Evolutionary conservation across 2,113 vertebrate species (phyloP).

Genomic region (Balaeniceps rex): DNA sequence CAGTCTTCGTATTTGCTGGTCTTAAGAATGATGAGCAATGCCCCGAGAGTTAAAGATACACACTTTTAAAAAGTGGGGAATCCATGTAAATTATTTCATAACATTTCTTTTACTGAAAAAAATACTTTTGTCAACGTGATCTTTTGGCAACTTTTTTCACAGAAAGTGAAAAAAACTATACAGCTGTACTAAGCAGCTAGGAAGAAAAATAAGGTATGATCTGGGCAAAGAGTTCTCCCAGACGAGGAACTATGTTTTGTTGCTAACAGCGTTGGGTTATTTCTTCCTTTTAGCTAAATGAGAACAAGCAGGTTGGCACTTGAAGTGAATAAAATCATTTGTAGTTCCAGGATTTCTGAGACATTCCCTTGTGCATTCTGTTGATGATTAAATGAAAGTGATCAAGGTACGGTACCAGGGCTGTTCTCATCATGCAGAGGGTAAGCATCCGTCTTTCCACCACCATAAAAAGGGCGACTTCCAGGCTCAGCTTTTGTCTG

Average conservation of each 20-base stretch:
- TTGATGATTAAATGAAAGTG: not conserved
- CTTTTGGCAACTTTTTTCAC: not conserved
- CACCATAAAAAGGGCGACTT: not conserved
- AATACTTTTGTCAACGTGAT: not conserved
- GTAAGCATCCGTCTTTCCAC: not conserved
- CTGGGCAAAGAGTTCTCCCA: not conserved
- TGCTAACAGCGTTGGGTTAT: not conserved
- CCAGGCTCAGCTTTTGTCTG: not conserved
- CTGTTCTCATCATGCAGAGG: not conserved
- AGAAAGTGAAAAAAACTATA: not conserved
- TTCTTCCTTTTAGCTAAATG: not conserved
- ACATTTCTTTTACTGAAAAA: not conserved
- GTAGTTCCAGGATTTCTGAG: not conserved
- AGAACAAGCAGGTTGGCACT: not conserved
- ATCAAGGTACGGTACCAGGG: accelerated
- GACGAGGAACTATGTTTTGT: not conserved
- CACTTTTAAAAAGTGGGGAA: not conserved
- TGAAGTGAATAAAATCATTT: not conserved
- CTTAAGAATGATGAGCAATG: not conserved
- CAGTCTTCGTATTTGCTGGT: not conserved
- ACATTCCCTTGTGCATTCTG: not conserved
- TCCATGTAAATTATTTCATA: not conserved
- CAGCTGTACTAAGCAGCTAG: not conserved
- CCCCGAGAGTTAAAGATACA: not conserved
- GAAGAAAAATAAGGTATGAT: not conserved